A percentile compares a stretch with the other conserved stretches of the same genome.
phyloP scores from a whole-genome alignment of 2,797 vertebrate species.

The Tympanoctomys barrerae region DNA sequence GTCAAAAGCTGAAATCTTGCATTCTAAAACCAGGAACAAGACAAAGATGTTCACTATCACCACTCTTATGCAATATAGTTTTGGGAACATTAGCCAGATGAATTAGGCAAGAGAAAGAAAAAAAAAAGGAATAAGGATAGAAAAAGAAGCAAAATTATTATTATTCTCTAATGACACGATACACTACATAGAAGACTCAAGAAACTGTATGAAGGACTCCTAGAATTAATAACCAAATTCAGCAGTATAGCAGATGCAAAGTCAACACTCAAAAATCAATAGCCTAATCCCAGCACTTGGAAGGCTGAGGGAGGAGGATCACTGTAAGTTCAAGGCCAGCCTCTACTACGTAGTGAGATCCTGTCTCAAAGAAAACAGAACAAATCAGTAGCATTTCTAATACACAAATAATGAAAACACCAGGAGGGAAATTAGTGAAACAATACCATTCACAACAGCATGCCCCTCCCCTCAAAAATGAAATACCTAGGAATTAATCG shows the following conservation, averaged over 20 bases:
- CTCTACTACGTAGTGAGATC: neutral
- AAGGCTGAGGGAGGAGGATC: neutral
- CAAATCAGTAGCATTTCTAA: neutral
- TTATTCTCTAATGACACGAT: neutral
- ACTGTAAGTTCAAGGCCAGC: neutral
- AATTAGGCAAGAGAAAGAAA: neutral
- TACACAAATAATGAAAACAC: neutral
- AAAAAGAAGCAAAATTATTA: neutral
- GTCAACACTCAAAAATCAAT: neutral
- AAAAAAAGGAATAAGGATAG: neutral
- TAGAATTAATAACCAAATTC: neutral
- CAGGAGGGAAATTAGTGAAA: neutral
- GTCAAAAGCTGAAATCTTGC: neutral
- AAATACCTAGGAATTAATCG: no score
- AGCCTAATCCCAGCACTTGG: neutral
- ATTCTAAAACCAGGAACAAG: neutral
- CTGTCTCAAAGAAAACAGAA: neutral
- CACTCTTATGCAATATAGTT: neutral
- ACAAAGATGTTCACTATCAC: neutral
- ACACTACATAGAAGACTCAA: neutral
- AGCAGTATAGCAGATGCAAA: neutral
- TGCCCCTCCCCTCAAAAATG: neutral
- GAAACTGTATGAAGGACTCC: neutral
- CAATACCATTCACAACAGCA: neutral
- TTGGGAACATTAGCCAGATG: neutral